Percentiles rank a stretch among this genome's conserved stretches.
Conservation (phyloP, 1,140 invertebrate species). For the Eufriesea mexicana region DNA sequence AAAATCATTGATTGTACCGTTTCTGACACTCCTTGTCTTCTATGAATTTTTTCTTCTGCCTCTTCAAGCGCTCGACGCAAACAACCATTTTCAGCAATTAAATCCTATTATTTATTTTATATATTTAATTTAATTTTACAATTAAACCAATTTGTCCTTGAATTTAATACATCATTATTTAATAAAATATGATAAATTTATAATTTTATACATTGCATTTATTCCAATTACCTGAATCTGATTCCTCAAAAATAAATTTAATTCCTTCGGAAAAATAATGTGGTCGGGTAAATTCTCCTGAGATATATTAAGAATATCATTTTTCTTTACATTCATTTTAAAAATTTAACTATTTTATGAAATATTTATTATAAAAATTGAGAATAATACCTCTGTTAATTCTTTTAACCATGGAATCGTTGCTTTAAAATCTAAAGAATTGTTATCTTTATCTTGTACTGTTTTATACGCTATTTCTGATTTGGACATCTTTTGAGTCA, state of each 20-base stretch:
- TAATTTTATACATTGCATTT: constrained; percentile 4
- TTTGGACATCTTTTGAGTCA: constrained; percentile 22
- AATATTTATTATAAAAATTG: background rate
- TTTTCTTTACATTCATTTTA: constrained; percentile 9
- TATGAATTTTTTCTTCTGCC: constrained; percentile 51
- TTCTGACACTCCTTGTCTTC: background rate
- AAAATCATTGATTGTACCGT: background rate
- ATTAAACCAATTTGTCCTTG: background rate
- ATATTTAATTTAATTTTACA: constrained; percentile 22
- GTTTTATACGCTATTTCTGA: background rate
- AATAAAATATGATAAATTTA: background rate
- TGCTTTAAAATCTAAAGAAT: constrained; percentile 50
- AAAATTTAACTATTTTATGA: background rate
- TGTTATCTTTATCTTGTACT: background rate
- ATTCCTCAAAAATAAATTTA: constrained; percentile 73
- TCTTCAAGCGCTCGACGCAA: constrained; percentile 66
- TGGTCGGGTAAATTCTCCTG: constrained; percentile 59
- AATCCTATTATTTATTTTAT: constrained; percentile 68
- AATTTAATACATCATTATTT: background rate
- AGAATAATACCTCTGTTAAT: constrained; percentile 24
- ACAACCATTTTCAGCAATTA: constrained; percentile 76
- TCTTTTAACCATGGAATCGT: constrained; percentile 35
- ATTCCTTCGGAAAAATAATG: constrained; percentile 72
- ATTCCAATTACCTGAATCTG: constrained; percentile 71
- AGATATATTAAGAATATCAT: background rate